phyloP scores from a whole-genome alignment of 2,113 vertebrate species.

The Oceanodroma tethys region DNA sequence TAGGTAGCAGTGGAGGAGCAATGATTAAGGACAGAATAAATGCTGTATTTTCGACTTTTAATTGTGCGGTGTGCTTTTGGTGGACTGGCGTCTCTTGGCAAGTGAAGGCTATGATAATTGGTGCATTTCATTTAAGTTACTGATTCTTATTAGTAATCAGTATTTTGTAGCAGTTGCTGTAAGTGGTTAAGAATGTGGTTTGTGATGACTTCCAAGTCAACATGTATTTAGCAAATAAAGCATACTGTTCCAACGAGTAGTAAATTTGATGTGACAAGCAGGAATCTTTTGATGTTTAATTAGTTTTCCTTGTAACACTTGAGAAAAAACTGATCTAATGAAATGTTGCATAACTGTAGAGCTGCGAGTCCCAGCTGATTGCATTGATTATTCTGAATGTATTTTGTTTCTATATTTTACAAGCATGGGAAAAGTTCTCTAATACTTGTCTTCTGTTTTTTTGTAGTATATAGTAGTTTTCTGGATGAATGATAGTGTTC shows the following conservation, averaged over 20 bases:
- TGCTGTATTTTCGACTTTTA: neutral
- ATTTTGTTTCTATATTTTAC: neutral
- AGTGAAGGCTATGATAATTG: neutral
- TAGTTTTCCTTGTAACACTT: conserved; percentile 8
- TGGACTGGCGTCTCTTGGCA: neutral
- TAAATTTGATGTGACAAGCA: conserved; percentile 14
- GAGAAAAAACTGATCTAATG: neutral
- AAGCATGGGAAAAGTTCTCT: neutral
- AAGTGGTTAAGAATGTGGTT: conserved; percentile 38
- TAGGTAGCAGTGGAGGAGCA: neutral
- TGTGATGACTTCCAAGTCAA: neutral
- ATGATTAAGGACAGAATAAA: neutral
- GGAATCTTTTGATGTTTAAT: conserved; percentile 34
- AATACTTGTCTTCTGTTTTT: neutral
- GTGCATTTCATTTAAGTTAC: neutral
- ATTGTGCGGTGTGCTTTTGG: neutral
- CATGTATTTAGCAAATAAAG: neutral
- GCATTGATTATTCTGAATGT: neutral
- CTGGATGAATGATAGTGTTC: neutral
- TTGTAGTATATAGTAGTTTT: neutral
- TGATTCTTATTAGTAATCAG: conserved; percentile 7
- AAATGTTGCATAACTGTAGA: neutral
- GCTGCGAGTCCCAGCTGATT: neutral
- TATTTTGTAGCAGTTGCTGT: neutral
- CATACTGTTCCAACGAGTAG: neutral